These are phyloP conservation scores for Ferrisia virgata DNA, from an alignment of 2,888 invertebrate species.

Conservation along the genomic window DNA sequence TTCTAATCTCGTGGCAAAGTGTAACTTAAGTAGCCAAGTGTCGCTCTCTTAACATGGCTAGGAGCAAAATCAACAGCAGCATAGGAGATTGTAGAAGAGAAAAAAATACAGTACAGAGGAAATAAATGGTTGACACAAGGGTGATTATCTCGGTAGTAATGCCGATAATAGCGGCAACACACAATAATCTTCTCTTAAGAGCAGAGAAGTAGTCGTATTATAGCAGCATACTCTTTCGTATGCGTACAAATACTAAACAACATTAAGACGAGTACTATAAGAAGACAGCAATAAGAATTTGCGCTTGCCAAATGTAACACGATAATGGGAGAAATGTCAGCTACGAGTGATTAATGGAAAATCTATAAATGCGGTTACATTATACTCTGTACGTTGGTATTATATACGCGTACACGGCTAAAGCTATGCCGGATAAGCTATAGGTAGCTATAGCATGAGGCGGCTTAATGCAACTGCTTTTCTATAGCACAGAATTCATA, in stretches of 20 bases:
- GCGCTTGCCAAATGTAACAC: slow-evolving; percentile 40
- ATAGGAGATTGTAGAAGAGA: background rate
- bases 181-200: background rate
- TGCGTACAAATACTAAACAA: background rate
- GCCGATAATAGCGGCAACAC: slow-evolving; percentile 37
- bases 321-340: slow-evolving; percentile 45
- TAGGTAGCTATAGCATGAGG: slow-evolving; percentile 29
- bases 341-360: slow-evolving; percentile 42
- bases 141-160: slow-evolving; percentile 37
- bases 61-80: background rate
- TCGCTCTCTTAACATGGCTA: no score
- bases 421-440: slow-evolving; percentile 23
- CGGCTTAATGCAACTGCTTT: slow-evolving; percentile 32
- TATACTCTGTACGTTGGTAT: slow-evolving; percentile 14
- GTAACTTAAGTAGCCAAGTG: no score
- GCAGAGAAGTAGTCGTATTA: no score
- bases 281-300: slow-evolving; percentile 42
- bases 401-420: background rate
- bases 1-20: background rate
- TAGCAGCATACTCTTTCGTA: background rate
- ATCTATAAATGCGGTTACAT: slow-evolving; percentile 45
- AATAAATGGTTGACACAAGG: slow-evolving; percentile 39
- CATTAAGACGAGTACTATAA: slow-evolving; percentile 41
- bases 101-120: background rate
- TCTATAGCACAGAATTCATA: slow-evolving; percentile 36